Evolutionary conservation across 2,888 invertebrate species (phyloP).

Genomic region (Cylloceria caligata): DNA sequence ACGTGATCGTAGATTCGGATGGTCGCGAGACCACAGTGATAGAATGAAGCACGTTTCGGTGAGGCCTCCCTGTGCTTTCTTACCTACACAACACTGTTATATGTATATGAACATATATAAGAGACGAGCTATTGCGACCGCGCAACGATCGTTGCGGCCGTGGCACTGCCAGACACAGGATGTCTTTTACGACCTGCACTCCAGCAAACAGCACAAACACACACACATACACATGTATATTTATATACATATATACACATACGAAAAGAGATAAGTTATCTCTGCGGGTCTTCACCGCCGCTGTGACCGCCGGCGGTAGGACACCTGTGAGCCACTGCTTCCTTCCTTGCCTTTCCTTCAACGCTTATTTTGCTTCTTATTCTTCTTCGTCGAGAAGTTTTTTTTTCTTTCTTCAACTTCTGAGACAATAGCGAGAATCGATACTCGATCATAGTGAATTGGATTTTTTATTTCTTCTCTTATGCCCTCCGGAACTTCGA

Average conservation of each 20-base stretch:
- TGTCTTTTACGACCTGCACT: conserved; percentile 66
- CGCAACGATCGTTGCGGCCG: conserved; percentile 63
- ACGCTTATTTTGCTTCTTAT: conserved; percentile 14
- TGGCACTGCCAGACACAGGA: conserved; percentile 66
- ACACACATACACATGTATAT: too few species aligned
- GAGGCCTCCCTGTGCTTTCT: conserved; percentile 31
- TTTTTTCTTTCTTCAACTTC: conserved; percentile 27
- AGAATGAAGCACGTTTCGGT: conserved; percentile 31
- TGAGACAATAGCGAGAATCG: conserved; percentile 60
- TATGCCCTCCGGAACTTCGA: conserved; percentile 20
- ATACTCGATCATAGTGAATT: conserved; percentile 33
- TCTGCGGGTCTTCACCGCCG: conserved; percentile 50
- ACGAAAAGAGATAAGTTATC: conserved; percentile 63
- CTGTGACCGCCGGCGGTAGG: conserved; percentile 46
- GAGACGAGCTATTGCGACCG: conserved; percentile 64
- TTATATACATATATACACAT: conserved; percentile 40
- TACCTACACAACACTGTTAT: conserved; percentile 4
- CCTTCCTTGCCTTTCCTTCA: conserved; percentile 36
- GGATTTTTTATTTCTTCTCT: conserved; percentile 19
- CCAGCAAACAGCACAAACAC: conserved; percentile 57
- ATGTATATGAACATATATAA: conserved; percentile 1
- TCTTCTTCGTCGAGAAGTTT: conserved; percentile 31
- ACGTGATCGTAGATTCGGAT: not conserved
- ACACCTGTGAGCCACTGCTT: conserved; percentile 57
- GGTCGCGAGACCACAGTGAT: conserved; percentile 28